Conservation (phyloP, 1,140 invertebrate species). For the Pseudomyrmex sp. region DNA sequence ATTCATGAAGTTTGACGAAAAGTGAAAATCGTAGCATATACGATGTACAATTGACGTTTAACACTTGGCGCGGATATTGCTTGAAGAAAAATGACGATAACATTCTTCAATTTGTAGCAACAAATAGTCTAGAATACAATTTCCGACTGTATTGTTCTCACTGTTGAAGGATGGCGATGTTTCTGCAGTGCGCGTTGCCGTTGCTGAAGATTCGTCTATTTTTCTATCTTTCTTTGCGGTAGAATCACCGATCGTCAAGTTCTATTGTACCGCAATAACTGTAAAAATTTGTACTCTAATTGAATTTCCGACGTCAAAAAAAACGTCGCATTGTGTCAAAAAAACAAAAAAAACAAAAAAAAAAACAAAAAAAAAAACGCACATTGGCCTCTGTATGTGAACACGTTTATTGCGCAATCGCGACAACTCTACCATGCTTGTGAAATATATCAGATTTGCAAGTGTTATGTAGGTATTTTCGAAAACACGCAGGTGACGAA, state of each 20-base stretch:
- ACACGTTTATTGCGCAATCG: conserved; percentile 45
- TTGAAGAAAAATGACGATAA: neutral
- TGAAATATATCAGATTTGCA: conserved; percentile 62
- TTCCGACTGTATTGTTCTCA: conserved; percentile 39
- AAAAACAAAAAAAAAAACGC: conserved; percentile 49
- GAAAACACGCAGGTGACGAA: neutral
- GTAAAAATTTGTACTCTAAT: conserved; percentile 31
- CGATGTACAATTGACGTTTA: conserved; percentile 13
- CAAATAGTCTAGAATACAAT: conserved; percentile 49
- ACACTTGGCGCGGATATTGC: neutral
- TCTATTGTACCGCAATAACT: conserved; percentile 44
- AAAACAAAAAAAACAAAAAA: neutral
- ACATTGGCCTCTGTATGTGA: conserved; percentile 60
- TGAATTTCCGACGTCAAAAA: conserved; percentile 20
- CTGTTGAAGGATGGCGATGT: conserved; percentile 11
- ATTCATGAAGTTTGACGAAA: conserved; percentile 37
- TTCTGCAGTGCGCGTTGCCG: neutral
- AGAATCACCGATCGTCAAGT: conserved; percentile 48
- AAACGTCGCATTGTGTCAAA: neutral
- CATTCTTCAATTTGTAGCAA: conserved; percentile 53
- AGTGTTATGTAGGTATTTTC: conserved; percentile 3
- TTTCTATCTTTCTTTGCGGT: conserved; percentile 70
- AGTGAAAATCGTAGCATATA: conserved; percentile 5
- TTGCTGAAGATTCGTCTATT: conserved; percentile 66
- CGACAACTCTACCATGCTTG: conserved; percentile 12